Conservation (phyloP, 1,140 invertebrate species). For the Meteorus sp. region DNA sequence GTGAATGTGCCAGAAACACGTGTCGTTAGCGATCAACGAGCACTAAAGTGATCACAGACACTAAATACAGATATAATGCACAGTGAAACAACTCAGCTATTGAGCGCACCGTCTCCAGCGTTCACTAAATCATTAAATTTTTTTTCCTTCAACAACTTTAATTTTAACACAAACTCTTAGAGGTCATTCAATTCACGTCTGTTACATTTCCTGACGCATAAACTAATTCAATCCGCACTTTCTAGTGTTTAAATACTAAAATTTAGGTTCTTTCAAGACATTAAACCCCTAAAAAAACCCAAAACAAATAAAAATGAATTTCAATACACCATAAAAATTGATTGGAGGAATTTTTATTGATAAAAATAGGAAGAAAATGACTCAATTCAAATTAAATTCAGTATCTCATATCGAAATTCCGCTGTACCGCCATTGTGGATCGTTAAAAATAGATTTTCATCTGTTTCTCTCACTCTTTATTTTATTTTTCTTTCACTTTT, state of each 20-base stretch:
- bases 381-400: too few species aligned
- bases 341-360: too few species aligned
- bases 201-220: too few species aligned
- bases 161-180: conserved; percentile 13
- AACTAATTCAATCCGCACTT: too few species aligned
- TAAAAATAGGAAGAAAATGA: too few species aligned
- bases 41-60: background rate
- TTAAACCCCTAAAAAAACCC: too few species aligned
- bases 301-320: too few species aligned
- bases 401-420: conserved; percentile 14
- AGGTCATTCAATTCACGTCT: background rate
- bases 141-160: conserved; percentile 8
- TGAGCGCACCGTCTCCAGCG: background rate
- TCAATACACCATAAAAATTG: too few species aligned
- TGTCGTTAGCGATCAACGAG: conserved; percentile 23
- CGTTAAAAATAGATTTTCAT: conserved; percentile 20
- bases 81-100: background rate
- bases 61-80: background rate
- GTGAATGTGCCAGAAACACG: background rate
- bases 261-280: too few species aligned
- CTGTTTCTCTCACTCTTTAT: too few species aligned
- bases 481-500: too few species aligned
- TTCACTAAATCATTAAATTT: background rate
- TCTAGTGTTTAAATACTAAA: too few species aligned
- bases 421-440: conserved; percentile 16